Conservation (phyloP, 1,140 invertebrate species). For the Cryptotermes secundus region DNA sequence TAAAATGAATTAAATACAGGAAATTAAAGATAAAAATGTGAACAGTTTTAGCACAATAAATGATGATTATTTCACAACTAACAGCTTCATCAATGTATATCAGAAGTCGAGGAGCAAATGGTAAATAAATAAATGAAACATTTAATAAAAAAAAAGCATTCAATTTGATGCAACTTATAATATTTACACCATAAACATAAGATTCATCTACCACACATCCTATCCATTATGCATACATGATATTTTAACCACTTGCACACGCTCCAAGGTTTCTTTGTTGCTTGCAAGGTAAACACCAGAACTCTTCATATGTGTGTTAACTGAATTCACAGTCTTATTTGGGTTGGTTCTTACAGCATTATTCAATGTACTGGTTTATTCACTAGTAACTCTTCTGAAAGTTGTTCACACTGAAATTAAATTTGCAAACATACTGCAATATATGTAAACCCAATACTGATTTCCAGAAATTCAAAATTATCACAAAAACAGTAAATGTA, state of each 20-base stretch:
- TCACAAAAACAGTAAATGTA: too few species aligned
- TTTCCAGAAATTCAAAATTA: not conserved
- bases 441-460: not conserved
- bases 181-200: constrained; percentile 10
- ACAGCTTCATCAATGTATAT: not conserved
- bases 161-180: not conserved
- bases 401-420: not conserved
- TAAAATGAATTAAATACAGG: not conserved
- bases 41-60: constrained; percentile 2
- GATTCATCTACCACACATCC: not conserved
- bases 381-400: constrained; percentile 2
- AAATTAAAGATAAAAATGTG: not conserved
- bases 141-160: constrained; percentile 7
- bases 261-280: not conserved
- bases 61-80: not conserved
- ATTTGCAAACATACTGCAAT: not conserved
- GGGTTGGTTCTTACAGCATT: not conserved
- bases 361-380: not conserved
- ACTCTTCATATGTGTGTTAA: not conserved
- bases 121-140: constrained; percentile 11
- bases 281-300: not conserved
- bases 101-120: not conserved
- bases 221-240: constrained; percentile 3
- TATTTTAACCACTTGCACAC: not conserved
- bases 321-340: not conserved